These are phyloP conservation scores for Speoplatyrhinus poulsoni DNA, from an alignment of 2,113 vertebrate species.

Conservation along the genomic window DNA sequence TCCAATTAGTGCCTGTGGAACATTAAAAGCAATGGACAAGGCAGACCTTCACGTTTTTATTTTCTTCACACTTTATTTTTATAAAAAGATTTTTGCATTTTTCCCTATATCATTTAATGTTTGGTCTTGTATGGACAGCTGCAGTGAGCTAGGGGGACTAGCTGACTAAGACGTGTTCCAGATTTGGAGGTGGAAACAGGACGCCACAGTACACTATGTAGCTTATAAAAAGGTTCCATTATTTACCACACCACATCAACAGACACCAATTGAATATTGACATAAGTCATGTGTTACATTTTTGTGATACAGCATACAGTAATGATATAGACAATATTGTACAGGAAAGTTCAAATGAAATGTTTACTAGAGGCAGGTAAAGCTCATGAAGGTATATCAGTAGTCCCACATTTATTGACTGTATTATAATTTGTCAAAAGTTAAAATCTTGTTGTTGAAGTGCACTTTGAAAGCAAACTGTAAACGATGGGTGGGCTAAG, in stretches of 20 bases:
- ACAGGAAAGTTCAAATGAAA: too few species aligned
- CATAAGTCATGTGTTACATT: not conserved
- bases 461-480: too few species aligned
- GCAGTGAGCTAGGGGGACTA: slow-evolving; percentile 44
- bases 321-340: not conserved
- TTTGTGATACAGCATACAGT: not conserved
- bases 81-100: slow-evolving; percentile 26
- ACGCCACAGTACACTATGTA: not conserved
- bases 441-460: too few species aligned
- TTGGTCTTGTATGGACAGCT: slow-evolving; percentile 72
- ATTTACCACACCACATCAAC: not conserved
- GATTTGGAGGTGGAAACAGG: slow-evolving; percentile 37
- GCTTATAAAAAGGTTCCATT: not conserved
- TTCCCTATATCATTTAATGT: slow-evolving; percentile 57
- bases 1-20: slow-evolving; percentile 43
- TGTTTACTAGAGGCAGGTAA: too few species aligned
- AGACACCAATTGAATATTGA: not conserved
- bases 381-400: too few species aligned
- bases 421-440: too few species aligned
- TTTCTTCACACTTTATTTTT: slow-evolving; percentile 50
- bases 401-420: too few species aligned
- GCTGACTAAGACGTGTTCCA: slow-evolving; percentile 45
- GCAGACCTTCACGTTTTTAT: slow-evolving; percentile 29
- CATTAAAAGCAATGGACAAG: slow-evolving; percentile 51
- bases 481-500: too few species aligned